These are phyloP conservation scores for Anguilla obscura DNA, from an alignment of 2,797 vertebrate genomes.

Conservation along the genomic window DNA sequence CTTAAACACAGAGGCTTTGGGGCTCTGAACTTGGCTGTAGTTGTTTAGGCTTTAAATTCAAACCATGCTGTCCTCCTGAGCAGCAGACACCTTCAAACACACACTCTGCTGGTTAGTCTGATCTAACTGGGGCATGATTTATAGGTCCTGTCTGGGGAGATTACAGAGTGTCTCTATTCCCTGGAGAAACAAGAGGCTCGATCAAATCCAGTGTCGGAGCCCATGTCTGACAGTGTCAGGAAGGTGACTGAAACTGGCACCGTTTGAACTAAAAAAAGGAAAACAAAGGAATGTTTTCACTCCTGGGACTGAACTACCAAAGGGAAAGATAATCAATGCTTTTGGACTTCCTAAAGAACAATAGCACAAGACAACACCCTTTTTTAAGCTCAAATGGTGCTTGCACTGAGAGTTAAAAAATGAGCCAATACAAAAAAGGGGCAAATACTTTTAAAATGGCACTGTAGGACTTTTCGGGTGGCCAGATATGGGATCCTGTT, in stretches of 20 bases:
- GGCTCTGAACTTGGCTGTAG: background rate
- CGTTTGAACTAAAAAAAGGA: background rate
- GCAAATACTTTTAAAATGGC: too few relatives aligned
- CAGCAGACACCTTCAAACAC: constrained; percentile 14
- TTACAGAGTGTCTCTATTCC: constrained; percentile 9
- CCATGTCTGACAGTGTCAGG: background rate
- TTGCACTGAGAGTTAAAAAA: background rate
- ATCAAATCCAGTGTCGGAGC: background rate
- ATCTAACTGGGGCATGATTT: background rate
- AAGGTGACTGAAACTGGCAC: background rate
- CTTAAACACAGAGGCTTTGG: background rate
- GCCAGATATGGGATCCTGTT: background rate
- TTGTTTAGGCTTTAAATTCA: constrained; percentile 16
- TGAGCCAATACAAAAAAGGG: too few relatives aligned
- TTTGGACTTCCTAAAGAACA: background rate
- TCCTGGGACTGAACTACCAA: background rate
- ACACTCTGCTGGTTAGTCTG: background rate
- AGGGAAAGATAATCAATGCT: constrained; percentile 4
- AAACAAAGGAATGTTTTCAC: background rate
- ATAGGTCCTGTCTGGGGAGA: background rate
- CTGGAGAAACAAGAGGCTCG: background rate
- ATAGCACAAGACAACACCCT: background rate
- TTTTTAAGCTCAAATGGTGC: too few relatives aligned
- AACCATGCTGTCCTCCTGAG: background rate
- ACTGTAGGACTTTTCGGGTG: background rate